A percentile compares a stretch with the other conserved stretches of the same genome.
These are phyloP conservation scores for Drosophila parvula DNA, from an alignment of 1,140 invertebrate species.

Conservation along the genomic window DNA sequence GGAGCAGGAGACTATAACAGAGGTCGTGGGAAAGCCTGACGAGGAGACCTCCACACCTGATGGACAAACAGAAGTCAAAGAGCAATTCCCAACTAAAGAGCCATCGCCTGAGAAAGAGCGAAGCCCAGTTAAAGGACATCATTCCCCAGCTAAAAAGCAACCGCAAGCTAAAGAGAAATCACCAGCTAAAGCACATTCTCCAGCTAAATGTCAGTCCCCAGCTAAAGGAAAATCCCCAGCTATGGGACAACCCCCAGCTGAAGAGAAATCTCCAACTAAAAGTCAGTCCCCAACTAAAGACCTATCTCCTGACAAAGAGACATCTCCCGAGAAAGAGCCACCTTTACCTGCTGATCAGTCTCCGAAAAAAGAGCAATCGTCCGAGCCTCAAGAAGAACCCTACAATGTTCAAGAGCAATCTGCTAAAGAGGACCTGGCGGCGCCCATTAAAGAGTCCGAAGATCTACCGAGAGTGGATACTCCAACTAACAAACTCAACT, in stretches of 20 bases:
- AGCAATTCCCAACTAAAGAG: not conserved
- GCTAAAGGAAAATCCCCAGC: not conserved
- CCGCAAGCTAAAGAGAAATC: not conserved
- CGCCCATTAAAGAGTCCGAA: not conserved
- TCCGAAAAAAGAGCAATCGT: not conserved
- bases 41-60: not conserved
- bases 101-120: not conserved
- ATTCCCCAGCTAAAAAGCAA: not conserved
- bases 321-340: not conserved
- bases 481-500: not conserved
- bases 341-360: not conserved
- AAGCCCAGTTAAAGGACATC: not conserved
- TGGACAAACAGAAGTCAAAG: not conserved
- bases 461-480: not conserved
- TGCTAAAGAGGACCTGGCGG: not conserved
- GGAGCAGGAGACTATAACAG: constrained; percentile 28
- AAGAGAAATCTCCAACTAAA: not conserved
- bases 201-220: not conserved
- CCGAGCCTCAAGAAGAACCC: not conserved
- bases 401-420: not conserved
- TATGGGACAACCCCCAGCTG: not conserved
- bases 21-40: not conserved
- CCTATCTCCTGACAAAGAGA: not conserved
- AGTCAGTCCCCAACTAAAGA: not conserved
- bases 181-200: not conserved